phyloP scores from a whole-genome alignment of 2,888 invertebrate species.

The Mesorhabditis sp. region DNA sequence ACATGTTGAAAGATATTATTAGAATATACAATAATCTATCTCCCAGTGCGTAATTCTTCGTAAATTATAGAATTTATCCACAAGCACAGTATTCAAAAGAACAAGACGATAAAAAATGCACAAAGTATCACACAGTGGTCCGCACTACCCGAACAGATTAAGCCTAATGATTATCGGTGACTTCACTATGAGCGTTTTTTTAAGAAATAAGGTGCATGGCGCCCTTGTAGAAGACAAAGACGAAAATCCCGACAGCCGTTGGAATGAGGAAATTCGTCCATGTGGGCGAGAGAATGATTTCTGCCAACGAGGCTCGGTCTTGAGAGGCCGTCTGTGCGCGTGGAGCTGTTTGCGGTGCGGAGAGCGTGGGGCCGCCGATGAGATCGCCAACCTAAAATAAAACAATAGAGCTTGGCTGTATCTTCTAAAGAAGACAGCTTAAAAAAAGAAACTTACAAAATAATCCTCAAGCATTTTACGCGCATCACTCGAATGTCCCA shows the following conservation, averaged over 20 bases:
- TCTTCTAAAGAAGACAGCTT: neutral
- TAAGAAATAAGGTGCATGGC: slow-evolving; percentile 17
- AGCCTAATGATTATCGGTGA: neutral
- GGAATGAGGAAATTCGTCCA: slow-evolving; percentile 59
- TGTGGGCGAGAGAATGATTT: slow-evolving; percentile 45
- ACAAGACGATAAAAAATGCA: neutral
- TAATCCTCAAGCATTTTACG: slow-evolving; percentile 87
- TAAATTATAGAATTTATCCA: neutral
- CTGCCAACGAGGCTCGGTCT: neutral
- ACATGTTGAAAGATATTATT: no score
- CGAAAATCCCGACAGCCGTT: slow-evolving; percentile 50
- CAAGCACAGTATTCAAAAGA: neutral
- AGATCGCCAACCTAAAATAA: slow-evolving; percentile 4
- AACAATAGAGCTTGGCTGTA: neutral
- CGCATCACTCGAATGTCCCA: slow-evolving; percentile 95
- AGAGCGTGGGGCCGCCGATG: neutral
- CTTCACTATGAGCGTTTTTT: neutral
- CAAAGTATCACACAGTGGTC: neutral
- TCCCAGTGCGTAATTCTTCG: neutral
- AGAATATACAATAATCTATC: no score
- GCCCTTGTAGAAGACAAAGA: slow-evolving; percentile 47
- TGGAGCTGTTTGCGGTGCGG: neutral
- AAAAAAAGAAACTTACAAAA: slow-evolving; percentile 70
- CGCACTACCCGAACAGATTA: neutral
- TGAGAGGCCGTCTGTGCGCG: neutral